Evolutionary conservation across 2,888 invertebrate genomes (phyloP).

Genomic region (Apamea crenata): DNA sequence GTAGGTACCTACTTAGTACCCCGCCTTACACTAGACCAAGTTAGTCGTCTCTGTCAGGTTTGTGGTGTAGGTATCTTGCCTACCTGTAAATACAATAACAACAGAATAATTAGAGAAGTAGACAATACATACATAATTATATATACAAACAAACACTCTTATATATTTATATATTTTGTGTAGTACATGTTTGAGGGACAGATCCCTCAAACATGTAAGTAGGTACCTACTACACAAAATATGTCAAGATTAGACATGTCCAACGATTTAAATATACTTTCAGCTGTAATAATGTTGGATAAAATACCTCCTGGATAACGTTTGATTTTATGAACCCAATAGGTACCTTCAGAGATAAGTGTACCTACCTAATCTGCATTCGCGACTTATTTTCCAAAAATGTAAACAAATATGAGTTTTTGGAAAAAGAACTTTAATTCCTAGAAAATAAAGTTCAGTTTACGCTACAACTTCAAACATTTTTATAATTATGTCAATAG

Average conservation of each 20-base stretch:
- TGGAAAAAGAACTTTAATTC: no score
- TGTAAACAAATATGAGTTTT: no score
- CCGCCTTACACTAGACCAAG: neutral
- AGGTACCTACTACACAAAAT: no score
- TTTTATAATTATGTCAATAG: no score
- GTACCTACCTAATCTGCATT: neutral
- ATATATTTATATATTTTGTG: no score
- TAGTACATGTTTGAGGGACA: no score
- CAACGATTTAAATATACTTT: neutral
- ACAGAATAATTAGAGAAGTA: neutral
- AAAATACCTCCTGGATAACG: neutral
- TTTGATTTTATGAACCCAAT: neutral
- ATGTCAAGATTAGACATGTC: neutral
- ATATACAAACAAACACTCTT: neutral
- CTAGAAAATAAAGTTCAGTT: no score
- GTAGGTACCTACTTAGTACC: neutral
- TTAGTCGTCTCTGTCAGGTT: neutral
- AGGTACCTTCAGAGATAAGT: neutral
- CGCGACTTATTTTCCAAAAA: no score
- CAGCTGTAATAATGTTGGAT: neutral
- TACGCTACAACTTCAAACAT: no score
- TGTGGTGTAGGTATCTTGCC: neutral
- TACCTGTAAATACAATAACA: neutral
- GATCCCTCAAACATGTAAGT: no score
- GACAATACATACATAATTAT: neutral